Base-by-base conservation (phyloP, 2,888 invertebrate genomes). In the Latheticus oryzae region DNA sequence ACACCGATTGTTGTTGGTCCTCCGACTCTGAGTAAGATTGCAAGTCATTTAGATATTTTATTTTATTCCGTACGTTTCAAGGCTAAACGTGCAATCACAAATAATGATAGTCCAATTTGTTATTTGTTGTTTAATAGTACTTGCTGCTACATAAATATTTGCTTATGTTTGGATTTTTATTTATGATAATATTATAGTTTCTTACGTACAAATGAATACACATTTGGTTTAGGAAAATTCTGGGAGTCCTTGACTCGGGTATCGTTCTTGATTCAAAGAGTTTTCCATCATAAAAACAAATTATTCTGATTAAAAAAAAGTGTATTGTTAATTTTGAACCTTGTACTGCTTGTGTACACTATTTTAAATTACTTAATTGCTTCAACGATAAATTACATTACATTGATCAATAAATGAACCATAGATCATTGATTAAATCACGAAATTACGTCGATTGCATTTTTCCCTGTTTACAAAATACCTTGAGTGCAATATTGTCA, bases 1-100 rank as follows among this genome's bases (percentile, higher is more conserved):
- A n/a, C 7, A 16, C 12, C 16, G 37, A 48, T 26, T 28, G 26
- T 8, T 19, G 24, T 26, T 38, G 50, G 50, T 13, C 33, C 5
- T n/a, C 19, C 11, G 50, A 50, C 38, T 38, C 21, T 19, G 50
- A 37, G 50, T 50, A 50, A 50, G 50, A 38, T 5, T 50, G 50
- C 50, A 50, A 50, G 50, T 50, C 50, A 50, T 48, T 38, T 28
- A 28, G 11, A 38, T 47, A 47, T 30, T 35, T 11, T 24, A 28
- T 11, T 24, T 47, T 47, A 33, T 47, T 43, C 33, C 26, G 48
- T 26, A 12, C 8, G n/a, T 38, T 50, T 50, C 50, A 50, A 50
- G 50, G 50, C 38, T 38, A 7, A 15, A 7, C 47, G 21, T 32
- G 19, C 30, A 45, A 30, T 19, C 24, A 35, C 23, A 13, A 23